Evolutionary conservation across 1,140 invertebrate genomes (phyloP).

Genomic region (Papilio glaucus): DNA sequence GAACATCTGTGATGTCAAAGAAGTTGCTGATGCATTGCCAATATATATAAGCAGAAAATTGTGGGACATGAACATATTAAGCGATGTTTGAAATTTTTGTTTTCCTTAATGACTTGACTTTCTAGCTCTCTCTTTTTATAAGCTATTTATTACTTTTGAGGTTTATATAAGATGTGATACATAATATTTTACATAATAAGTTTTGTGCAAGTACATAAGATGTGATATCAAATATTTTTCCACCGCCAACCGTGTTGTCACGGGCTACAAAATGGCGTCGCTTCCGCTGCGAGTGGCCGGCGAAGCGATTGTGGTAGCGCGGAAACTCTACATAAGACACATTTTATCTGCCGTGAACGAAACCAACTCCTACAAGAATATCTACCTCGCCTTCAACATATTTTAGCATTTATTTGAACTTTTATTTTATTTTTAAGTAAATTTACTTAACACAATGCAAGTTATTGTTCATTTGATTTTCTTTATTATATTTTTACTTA

Average conservation of each 20-base stretch:
- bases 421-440: not conserved
- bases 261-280: constrained; percentile 61
- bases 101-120: too few relatives aligned
- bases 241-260: constrained; percentile 57
- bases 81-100: too few relatives aligned
- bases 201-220: not conserved
- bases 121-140: too few relatives aligned
- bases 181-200: too few relatives aligned
- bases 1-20: too few relatives aligned
- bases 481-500: not conserved
- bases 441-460: not conserved
- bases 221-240: constrained; percentile 42
- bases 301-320: constrained; percentile 43
- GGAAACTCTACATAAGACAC: constrained; percentile 3
- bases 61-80: too few relatives aligned
- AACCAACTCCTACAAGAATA: constrained; percentile 7
- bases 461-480: not conserved
- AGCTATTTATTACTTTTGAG: not conserved
- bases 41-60: too few relatives aligned
- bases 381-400: not conserved
- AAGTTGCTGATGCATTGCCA: too few relatives aligned
- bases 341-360: constrained; percentile 34
- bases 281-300: constrained; percentile 44
- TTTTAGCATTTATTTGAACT: not conserved
- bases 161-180: not conserved